Base-by-base conservation (phyloP, 1,140 invertebrate species). In the Philotrypesis tridentata region DNA sequence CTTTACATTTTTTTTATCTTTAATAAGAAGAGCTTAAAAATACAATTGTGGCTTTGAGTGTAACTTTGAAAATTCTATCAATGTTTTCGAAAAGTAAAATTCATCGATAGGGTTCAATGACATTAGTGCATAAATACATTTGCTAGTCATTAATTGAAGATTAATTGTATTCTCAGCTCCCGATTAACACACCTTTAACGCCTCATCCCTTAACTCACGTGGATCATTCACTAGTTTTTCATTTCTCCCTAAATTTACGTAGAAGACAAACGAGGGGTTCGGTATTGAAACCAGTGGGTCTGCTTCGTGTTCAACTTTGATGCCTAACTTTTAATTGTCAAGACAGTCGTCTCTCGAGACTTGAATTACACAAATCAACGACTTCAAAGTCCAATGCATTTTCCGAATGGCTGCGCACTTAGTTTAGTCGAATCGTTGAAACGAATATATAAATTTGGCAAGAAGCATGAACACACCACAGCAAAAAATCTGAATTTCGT, bases 161-260 rank as follows among this genome's bases (percentile, higher is more conserved):
- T 37, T 67, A 61, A 55, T 71, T 77, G 11, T 80, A 76, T 48
- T 77, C 61, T 72, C 37, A 72, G 27, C 25, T 70, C 68, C 74
- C 27, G 12, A 72, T 33, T 77, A 61, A 63, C 12, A 77, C 48
- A 23, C 33, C 77, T 79, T 43, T 9, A 7, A 60, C 33, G 43
- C 43, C 68, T n/a, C 37, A 11, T 65, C 55, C 81, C 60, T 79
- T 29, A 12, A 73, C 61, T 55, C 48, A 73, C 61, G 33, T 82
- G 75, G 75, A 82, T 78, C 81, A 82, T 82, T 82, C 81, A 82
- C 81, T 78, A 82, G 81, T 82, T 82, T 82, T 82, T 78, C 75
- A 82, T 78, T 82, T 78, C 70, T 82, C 75, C 75, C 25, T 73
- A 23, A 23, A 68, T 29, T n/a, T 31, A 71, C 40, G 37, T 79